Conservation (phyloP, 2,113 vertebrate species). For the Mustela lutreola region DNA sequence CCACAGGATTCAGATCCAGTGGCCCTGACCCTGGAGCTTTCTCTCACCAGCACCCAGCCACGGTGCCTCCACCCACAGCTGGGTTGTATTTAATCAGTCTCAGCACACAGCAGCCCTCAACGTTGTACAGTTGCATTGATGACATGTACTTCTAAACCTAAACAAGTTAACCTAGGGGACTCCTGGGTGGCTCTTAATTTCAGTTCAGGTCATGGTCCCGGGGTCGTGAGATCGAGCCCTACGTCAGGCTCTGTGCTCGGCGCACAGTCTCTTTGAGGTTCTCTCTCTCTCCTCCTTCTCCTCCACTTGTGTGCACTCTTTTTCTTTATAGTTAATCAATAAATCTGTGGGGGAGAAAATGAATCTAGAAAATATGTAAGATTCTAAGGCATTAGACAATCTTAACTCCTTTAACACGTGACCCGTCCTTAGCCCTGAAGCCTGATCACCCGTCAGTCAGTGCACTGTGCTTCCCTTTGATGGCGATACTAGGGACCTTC, state of each 20-base stretch:
- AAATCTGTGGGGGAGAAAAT: not conserved
- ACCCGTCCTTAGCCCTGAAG: not conserved
- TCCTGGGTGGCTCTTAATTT: not conserved
- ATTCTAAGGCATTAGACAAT: not conserved
- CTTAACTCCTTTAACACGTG: not conserved
- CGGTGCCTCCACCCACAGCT: fast-evolving
- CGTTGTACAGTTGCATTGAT: not conserved
- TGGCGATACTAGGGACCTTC: not conserved
- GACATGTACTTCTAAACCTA: not conserved
- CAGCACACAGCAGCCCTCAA: not conserved
- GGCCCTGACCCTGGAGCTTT: not conserved
- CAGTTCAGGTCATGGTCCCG: not conserved
- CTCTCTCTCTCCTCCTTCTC: not conserved
- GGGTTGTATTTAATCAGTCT: not conserved
- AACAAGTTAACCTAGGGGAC: not conserved
- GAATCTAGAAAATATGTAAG: not conserved
- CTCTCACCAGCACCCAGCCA: too few species aligned
- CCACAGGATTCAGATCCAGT: not conserved
- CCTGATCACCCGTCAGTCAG: not conserved
- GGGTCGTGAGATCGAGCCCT: not conserved
- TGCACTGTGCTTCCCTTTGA: not conserved
- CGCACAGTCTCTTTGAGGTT: not conserved
- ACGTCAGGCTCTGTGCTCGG: not conserved
- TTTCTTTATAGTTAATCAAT: not conserved
- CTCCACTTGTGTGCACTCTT: not conserved